These are phyloP conservation scores for Diprion similis DNA, from an alignment of 1,140 invertebrate species.

Conservation along the genomic window DNA sequence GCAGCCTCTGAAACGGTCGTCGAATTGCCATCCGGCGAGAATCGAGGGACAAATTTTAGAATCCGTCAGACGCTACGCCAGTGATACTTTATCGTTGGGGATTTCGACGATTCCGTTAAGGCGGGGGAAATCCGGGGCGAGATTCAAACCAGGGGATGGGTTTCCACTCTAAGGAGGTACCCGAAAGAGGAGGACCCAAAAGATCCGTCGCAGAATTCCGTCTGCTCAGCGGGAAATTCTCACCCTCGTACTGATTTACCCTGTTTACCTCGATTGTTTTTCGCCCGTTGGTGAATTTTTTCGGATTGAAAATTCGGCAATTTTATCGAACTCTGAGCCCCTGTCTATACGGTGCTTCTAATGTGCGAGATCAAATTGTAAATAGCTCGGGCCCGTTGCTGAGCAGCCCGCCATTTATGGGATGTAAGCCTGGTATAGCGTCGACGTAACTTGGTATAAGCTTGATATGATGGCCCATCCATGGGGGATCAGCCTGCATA, in stretches of 20 bases:
- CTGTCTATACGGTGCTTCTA: background rate
- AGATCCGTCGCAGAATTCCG: too few relatives aligned
- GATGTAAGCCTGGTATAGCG: background rate
- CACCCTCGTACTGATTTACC: background rate
- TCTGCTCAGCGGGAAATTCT: background rate
- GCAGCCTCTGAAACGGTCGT: background rate
- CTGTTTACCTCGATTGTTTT: background rate
- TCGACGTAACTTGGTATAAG: background rate
- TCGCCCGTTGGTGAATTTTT: background rate
- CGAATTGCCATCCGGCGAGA: background rate
- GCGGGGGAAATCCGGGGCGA: background rate
- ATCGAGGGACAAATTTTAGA: background rate
- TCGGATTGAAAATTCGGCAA: background rate
- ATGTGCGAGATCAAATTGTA: background rate
- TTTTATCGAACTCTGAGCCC: too few relatives aligned
- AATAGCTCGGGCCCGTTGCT: background rate
- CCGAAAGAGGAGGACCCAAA: background rate
- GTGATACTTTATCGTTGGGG: conserved; percentile 4
- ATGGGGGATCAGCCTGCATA: background rate
- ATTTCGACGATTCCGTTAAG: background rate
- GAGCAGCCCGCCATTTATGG: background rate
- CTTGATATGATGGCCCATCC: background rate
- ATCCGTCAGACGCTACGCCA: background rate
- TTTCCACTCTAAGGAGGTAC: background rate
- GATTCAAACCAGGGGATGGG: background rate